Base-by-base conservation (phyloP, 1,140 invertebrate species). In the Drosophila pectinifera region DNA sequence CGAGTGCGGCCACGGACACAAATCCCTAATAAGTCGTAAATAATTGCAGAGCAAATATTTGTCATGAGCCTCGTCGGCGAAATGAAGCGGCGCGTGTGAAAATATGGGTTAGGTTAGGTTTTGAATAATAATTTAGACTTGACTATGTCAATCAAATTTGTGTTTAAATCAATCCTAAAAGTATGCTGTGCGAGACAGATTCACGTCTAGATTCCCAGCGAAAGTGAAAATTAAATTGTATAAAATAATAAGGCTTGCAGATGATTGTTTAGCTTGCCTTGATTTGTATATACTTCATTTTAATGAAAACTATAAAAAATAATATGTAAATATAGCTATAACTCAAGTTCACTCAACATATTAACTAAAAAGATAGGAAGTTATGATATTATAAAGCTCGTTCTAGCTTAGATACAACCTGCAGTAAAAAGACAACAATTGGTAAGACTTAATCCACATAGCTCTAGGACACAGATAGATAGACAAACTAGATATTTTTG, bases 1-100 rank as follows among this genome's bases (percentile, higher is more conserved):
- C 45, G 13, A 36, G 28, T 36, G 49, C 31, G 13, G 31, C 38
- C 36, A 34, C 14, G 13, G 28, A 31, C 57, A 46, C 58, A 69
- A 77, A 69, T 79, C n/a, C n/a, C 51, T 26, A 48, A 46, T 41
- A 55, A 22, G 36, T 41, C 22, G 39, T 58, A 69, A 86, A 86
- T 74, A 81, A 78, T 85, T 45, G 39, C 42, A 42, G 31, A 49
- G 26, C 38, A 76, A 81, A 85, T 86, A 85, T 86, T 81, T 78
- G 41, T 68, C 20, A 10, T 11, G 4, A n/a, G n/a, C 1, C 20
- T n/a, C 10, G 22, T n/a, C 24, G 45, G 22, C n/a, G 16, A 64
- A 64, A 36, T 49, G 20, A 26, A 43, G 20, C 20, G 22, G 45
- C 45, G 20, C 20, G 28, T 34, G 58, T 26, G 31, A 11, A 13